These are phyloP conservation scores for Camponotus floridanus DNA, from an alignment of 1,140 invertebrate genomes.

Conservation along the genomic window DNA sequence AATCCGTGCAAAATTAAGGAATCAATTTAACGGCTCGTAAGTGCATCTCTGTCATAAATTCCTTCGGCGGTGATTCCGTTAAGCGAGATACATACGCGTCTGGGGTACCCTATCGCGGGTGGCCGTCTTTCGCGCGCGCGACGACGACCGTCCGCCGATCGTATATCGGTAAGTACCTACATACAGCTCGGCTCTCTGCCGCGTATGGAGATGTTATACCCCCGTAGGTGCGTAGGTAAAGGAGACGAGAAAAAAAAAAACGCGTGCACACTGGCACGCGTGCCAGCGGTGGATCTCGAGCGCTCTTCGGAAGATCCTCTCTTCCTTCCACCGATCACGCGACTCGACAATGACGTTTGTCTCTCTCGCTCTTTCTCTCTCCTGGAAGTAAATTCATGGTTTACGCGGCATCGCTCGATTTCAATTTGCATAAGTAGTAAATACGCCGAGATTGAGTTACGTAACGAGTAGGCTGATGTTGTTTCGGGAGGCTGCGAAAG, in stretches of 20 bases:
- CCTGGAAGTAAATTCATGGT: slow-evolving; percentile 47
- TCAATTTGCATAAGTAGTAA: slow-evolving; percentile 59
- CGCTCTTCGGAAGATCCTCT: slow-evolving; percentile 12
- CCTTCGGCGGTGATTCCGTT: slow-evolving; percentile 73
- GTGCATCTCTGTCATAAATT: slow-evolving; percentile 70
- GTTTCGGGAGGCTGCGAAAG: slow-evolving; percentile 25
- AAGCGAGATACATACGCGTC: slow-evolving; percentile 70
- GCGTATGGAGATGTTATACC: slow-evolving; percentile 84
- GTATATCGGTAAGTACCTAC: slow-evolving; percentile 81
- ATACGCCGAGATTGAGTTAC: slow-evolving; percentile 51
- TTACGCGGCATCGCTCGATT: slow-evolving; percentile 45
- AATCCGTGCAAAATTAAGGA: no score
- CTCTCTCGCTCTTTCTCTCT: not conserved
- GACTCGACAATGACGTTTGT: slow-evolving; percentile 8
- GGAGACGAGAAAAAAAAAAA: slow-evolving; percentile 31
- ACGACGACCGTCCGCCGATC: slow-evolving; percentile 79
- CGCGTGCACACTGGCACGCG: slow-evolving; percentile 49
- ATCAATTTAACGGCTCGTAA: no score
- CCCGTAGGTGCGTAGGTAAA: slow-evolving; percentile 32
- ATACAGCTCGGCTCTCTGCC: slow-evolving; percentile 80
- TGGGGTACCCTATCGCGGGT: slow-evolving; percentile 80
- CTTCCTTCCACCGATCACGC: not conserved
- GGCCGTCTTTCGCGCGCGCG: slow-evolving; percentile 78
- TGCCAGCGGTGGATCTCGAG: slow-evolving; percentile 40
- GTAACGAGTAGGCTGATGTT: slow-evolving; percentile 39